Conservation (phyloP, 2,888 invertebrate genomes). For the Drosophila ustulata region DNA sequence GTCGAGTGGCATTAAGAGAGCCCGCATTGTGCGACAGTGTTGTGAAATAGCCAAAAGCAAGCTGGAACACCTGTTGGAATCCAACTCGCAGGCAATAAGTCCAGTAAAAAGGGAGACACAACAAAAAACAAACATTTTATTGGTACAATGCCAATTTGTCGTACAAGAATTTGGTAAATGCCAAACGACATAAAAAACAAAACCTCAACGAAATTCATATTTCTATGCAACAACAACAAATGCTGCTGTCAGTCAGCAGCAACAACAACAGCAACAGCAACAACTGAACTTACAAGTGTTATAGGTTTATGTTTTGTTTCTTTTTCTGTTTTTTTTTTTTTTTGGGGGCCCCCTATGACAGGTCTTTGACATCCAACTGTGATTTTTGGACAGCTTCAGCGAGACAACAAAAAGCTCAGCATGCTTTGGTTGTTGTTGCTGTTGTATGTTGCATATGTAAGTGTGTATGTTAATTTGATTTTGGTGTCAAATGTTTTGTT, state of each 20-base stretch:
- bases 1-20: slow-evolving; percentile 28
- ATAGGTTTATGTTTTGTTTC: slow-evolving; percentile 30
- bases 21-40: slow-evolving; percentile 28
- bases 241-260: slow-evolving; percentile 30
- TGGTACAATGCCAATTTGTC: slow-evolving; percentile 50
- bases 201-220: slow-evolving; percentile 42
- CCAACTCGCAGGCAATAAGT: background rate
- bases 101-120: background rate
- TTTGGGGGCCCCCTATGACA: slow-evolving; percentile 46
- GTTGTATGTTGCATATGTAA: slow-evolving; percentile 37
- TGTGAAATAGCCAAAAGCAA: slow-evolving; percentile 33
- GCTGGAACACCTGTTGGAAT: slow-evolving; percentile 48
- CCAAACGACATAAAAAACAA: slow-evolving; percentile 33
- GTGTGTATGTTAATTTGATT: slow-evolving; percentile 78
- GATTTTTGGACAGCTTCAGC: slow-evolving; percentile 59
- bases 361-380: slow-evolving; percentile 68
- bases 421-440: slow-evolving; percentile 20
- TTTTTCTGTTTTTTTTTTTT: background rate
- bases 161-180: slow-evolving; percentile 56
- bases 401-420: slow-evolving; percentile 31
- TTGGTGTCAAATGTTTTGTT: slow-evolving; percentile 74
- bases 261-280: slow-evolving; percentile 20
- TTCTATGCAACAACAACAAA: slow-evolving; percentile 30
- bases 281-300: slow-evolving; percentile 58
- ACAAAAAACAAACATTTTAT: slow-evolving; percentile 26